These are phyloP conservation scores for Pammene fasciana DNA, from an alignment of 2,888 invertebrate genomes.

Conservation along the genomic window DNA sequence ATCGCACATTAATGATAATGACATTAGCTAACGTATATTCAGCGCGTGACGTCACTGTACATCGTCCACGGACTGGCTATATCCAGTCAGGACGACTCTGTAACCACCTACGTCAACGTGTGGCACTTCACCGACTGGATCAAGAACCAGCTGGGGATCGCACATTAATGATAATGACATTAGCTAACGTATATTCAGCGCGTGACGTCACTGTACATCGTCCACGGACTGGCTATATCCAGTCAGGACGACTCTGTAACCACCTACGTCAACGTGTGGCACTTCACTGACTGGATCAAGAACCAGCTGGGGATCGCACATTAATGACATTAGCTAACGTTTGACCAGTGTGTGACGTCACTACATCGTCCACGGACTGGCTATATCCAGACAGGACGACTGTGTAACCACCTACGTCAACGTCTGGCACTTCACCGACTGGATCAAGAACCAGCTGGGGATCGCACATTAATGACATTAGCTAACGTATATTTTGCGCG, in stretches of 20 bases:
- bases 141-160: not conserved
- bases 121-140: constrained; percentile 23
- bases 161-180: not conserved
- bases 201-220: constrained; percentile 10
- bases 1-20: not conserved
- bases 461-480: not conserved
- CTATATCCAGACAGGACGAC: not conserved
- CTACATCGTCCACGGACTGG: constrained; percentile 20
- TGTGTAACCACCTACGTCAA: constrained; percentile 14
- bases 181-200: constrained; percentile 2
- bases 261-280: constrained; percentile 23
- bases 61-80: constrained; percentile 19
- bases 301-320: not conserved
- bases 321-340: not conserved
- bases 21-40: not conserved
- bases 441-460: constrained; percentile 11
- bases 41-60: constrained; percentile 20
- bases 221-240: constrained; percentile 13
- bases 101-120: constrained; percentile 20
- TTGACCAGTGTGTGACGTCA: constrained; percentile 11
- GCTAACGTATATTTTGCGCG: not conserved
- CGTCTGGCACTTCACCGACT: constrained; percentile 17
- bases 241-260: constrained; percentile 3
- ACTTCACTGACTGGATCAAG: constrained; percentile 17
- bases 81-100: not conserved